Percentiles rank a stretch among this genome's conserved stretches.
phyloP scores from a whole-genome alignment of 1,140 invertebrate species.

The Lineus longissimus region DNA sequence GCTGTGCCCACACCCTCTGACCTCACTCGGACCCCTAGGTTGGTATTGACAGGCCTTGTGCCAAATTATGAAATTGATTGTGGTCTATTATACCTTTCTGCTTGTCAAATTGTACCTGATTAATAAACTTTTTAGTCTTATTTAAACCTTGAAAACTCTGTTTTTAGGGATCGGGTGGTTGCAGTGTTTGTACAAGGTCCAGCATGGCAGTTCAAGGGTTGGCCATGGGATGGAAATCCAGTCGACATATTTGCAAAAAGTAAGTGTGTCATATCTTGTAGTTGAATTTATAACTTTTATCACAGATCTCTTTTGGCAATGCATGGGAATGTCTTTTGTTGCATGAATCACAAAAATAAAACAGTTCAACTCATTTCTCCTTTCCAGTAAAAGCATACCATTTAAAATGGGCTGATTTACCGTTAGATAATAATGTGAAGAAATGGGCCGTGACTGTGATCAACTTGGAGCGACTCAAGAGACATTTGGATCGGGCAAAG shows the following conservation, averaged over 20 bases:
- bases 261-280: constrained; percentile 55
- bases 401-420: constrained; percentile 94
- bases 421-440: constrained; percentile 86
- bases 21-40: too few relatives aligned
- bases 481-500: constrained; percentile 93
- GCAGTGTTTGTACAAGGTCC: constrained; percentile 99
- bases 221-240: constrained; percentile 97
- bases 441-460: constrained; percentile 95
- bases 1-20: too few relatives aligned
- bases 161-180: constrained; percentile 79
- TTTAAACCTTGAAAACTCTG: background rate
- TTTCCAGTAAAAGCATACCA: constrained; percentile 90
- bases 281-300: too few relatives aligned
- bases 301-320: too few relatives aligned
- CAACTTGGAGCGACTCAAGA: constrained; percentile 83
- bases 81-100: too few relatives aligned
- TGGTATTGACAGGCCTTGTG: too few relatives aligned
- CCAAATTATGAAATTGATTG: too few relatives aligned
- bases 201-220: constrained; percentile 99
- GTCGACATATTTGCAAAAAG: constrained; percentile 96
- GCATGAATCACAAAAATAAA: too few relatives aligned
- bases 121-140: too few relatives aligned
- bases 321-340: constrained; percentile 13
- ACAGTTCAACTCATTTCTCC: constrained; percentile 16
- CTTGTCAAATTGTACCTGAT: too few relatives aligned